Evolutionary conservation across 2,888 invertebrate species (phyloP).

Genomic region (Agrochola circellaris): DNA sequence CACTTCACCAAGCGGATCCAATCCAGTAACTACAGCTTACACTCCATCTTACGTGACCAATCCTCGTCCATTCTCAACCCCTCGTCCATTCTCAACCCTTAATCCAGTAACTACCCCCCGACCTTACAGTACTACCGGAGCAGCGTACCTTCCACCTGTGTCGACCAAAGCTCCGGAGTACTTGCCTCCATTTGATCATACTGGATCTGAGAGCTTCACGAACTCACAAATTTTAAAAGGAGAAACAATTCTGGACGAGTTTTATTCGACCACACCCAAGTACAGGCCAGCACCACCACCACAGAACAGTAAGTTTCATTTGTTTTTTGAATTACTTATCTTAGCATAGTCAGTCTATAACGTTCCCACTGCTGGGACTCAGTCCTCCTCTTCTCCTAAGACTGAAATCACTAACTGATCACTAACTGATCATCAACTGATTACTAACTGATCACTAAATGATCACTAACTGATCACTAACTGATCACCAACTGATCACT

Average conservation of each 20-base stretch:
- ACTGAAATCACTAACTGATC: no score
- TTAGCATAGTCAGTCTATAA: background rate
- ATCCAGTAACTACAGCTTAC: slow-evolving; percentile 76
- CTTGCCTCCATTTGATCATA: slow-evolving; percentile 82
- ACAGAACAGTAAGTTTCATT: slow-evolving; percentile 28
- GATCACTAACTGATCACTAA: no score
- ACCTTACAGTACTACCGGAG: slow-evolving; percentile 76
- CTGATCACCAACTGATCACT: no score
- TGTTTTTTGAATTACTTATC: background rate
- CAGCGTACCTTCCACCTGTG: slow-evolving; percentile 79
- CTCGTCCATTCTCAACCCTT: slow-evolving; percentile 70
- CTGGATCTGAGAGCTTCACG: slow-evolving; percentile 72
- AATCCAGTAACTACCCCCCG: slow-evolving; percentile 66
- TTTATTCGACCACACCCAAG: background rate
- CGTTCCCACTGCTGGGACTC: no score
- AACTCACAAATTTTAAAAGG: no score
- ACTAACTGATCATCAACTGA: no score
- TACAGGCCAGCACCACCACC: slow-evolving; percentile 4
- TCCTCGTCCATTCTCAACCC: slow-evolving; percentile 72
- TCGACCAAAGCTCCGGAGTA: slow-evolving; percentile 86
- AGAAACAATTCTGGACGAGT: no score
- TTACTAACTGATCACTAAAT: no score
- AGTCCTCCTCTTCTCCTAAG: no score
- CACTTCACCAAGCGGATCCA: slow-evolving; percentile 77
- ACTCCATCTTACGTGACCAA: slow-evolving; percentile 74